Percentiles rank a stretch among this genome's conserved stretches.
phyloP scores from a whole-genome alignment of 2,888 invertebrate species.

The Crocallis elinguaria region DNA sequence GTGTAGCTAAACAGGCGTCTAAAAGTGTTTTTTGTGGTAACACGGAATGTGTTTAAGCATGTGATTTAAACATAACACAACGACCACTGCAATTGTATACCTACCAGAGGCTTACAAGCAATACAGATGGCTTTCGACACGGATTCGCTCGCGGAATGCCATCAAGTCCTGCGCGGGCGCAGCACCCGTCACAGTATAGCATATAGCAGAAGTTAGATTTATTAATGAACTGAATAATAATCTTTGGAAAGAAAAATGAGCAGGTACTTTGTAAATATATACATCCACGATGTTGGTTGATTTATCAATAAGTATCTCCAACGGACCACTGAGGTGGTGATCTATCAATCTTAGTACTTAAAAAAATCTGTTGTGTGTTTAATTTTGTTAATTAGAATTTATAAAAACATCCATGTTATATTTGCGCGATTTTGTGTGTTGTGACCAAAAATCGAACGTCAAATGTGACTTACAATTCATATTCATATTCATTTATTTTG shows the following conservation, averaged over 20 bases:
- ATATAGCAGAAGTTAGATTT: background rate
- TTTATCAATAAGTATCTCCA: too few relatives aligned
- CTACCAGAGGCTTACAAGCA: background rate
- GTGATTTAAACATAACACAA: slow-evolving; percentile 8
- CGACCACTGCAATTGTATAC: background rate
- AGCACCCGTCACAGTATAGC: slow-evolving; percentile 20
- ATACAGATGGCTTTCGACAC: slow-evolving; percentile 26
- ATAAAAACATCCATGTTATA: too few relatives aligned
- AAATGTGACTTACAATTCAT: too few relatives aligned
- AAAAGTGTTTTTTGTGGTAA: too few relatives aligned
- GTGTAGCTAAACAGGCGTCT: background rate
- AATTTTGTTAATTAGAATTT: too few relatives aligned
- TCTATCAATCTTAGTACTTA: too few relatives aligned
- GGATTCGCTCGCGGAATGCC: slow-evolving; percentile 29
- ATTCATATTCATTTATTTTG: too few relatives aligned
- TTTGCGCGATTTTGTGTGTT: too few relatives aligned
- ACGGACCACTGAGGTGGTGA: too few relatives aligned
- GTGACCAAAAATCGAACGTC: too few relatives aligned
- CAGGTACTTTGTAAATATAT: background rate
- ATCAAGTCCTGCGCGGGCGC: slow-evolving; percentile 25
- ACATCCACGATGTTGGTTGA: too few relatives aligned
- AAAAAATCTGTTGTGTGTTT: too few relatives aligned
- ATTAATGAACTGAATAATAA: background rate
- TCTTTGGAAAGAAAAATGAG: background rate
- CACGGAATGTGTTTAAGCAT: background rate